Base-by-base conservation (phyloP, 1,140 invertebrate species). In the Potamilus streckersoni region DNA sequence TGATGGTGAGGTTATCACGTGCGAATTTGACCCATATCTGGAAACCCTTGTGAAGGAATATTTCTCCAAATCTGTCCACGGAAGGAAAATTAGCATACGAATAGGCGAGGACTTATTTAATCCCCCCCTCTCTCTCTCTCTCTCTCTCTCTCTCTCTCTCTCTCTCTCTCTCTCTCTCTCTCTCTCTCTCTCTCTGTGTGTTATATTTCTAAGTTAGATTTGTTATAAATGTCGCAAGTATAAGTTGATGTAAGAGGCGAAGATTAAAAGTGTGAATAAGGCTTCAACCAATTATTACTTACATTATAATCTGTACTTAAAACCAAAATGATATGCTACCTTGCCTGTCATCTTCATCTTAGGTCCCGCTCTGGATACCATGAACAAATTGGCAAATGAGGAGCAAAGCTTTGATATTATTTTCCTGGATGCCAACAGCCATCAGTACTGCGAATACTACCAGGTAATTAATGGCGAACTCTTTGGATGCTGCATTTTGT, bases 21-120 rank as follows among this genome's bases (percentile, higher is more conserved):
- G 78, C 19, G 84, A 85, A 61, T 69, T 78, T 61, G 71, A 80
- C 17, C 71, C 73, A n/a, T 82, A 74, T 62, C 66, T 85, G 0
- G 72, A 62, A 16, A 66, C 80, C 8, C 15, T 82, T 67, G 80
- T 78, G 56, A 71, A 78, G 23, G 71, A 58, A 31, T 71, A 76
- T 49, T 73, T 82, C 23, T 73, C 73, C 57, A 74, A 78, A 71
- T 83, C 79, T 49, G 79, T 78, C 63, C 81, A 81, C 56, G 83
- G 81, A n/a, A 79, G 79, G n/a, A 84, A 84, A 71, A 82, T 84
- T n/a, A 31, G 79, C 27, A 81, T 83, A 17, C 72, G 64, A 61
- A 65, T 79, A 56, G 82, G 84, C 83, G 67, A 59, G 73, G 63
- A n/a, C 17, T 62, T 49, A 6, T 8, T 8, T 49, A 6, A 8